Evolutionary conservation across 2,113 vertebrate genomes (phyloP).

Genomic region (Halcyon senegalensis): DNA sequence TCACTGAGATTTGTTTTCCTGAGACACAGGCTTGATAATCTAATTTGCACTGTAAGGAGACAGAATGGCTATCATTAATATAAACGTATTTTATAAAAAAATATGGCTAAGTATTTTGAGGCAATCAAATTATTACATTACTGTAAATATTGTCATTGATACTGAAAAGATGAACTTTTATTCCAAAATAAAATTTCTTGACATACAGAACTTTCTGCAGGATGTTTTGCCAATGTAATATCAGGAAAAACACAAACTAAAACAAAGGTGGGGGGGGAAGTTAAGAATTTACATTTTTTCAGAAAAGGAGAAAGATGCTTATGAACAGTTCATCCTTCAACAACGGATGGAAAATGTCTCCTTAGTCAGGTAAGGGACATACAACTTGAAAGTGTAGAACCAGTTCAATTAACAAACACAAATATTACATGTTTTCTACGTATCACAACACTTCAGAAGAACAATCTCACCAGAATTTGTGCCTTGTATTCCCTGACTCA

Average conservation of each 20-base stretch:
- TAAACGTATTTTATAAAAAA: not conserved
- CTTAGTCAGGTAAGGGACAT: not conserved
- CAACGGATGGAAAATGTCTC: not conserved
- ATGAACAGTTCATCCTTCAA: not conserved
- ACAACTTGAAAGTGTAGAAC: not conserved
- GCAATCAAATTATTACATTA: not conserved
- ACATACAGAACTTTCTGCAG: not conserved
- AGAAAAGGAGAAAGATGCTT: not conserved
- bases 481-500: not conserved
- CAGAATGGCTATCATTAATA: conserved; percentile 9
- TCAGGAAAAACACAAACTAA: not conserved
- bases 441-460: not conserved
- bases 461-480: not conserved
- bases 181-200: not conserved
- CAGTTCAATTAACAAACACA: not conserved
- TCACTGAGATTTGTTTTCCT: conserved; percentile 89
- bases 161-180: not conserved
- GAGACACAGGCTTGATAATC: conserved; percentile 94
- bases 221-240: not conserved
- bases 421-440: not conserved
- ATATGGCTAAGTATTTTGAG: not conserved
- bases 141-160: not conserved
- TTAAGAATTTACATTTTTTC: not conserved
- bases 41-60: conserved; percentile 89
- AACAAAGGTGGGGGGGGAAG: rapidly evolving